Conservation (phyloP, 2,888 invertebrate genomes). For the Leucophenga montana region DNA sequence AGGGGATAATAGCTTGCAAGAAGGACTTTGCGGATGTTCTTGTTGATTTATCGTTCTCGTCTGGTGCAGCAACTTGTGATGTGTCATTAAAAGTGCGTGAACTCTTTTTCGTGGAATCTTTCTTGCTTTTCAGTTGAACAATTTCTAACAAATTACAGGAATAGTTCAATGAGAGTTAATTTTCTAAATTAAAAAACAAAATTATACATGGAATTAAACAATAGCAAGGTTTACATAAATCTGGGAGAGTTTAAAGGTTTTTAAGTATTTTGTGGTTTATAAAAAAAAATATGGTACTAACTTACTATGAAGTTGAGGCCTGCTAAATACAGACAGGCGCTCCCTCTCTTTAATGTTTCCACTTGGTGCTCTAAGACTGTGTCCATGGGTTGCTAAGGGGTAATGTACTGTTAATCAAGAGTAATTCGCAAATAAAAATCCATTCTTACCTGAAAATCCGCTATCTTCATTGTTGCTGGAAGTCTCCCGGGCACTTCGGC, state of each 20-base stretch:
- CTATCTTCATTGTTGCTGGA: constrained; percentile 74
- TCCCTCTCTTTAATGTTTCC: constrained; percentile 74
- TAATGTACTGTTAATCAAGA: background rate
- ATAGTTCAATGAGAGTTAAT: constrained; percentile 3
- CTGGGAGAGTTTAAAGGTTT: no score
- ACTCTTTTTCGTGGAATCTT: constrained; percentile 75
- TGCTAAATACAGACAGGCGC: constrained; percentile 74
- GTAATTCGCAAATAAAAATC: background rate
- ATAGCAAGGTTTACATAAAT: no score
- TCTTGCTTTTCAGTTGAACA: constrained; percentile 71
- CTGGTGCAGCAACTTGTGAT: constrained; percentile 13
- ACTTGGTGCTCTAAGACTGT: constrained; percentile 69
- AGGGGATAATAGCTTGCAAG: constrained; percentile 51
- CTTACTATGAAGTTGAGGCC: constrained; percentile 77
- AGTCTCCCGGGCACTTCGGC: constrained; percentile 73
- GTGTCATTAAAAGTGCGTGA: constrained; percentile 75
- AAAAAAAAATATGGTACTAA: constrained; percentile 74
- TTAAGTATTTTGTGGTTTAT: constrained; percentile 1
- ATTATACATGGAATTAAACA: no score
- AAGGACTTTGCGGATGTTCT: constrained; percentile 44
- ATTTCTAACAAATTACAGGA: constrained; percentile 48
- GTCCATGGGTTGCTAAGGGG: constrained; percentile 57
- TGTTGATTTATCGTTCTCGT: constrained; percentile 34
- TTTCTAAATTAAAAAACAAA: background rate
- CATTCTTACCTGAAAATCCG: constrained; percentile 62